phyloP scores from a whole-genome alignment of 1,140 invertebrate genomes.

The Drosophila saltans region DNA sequence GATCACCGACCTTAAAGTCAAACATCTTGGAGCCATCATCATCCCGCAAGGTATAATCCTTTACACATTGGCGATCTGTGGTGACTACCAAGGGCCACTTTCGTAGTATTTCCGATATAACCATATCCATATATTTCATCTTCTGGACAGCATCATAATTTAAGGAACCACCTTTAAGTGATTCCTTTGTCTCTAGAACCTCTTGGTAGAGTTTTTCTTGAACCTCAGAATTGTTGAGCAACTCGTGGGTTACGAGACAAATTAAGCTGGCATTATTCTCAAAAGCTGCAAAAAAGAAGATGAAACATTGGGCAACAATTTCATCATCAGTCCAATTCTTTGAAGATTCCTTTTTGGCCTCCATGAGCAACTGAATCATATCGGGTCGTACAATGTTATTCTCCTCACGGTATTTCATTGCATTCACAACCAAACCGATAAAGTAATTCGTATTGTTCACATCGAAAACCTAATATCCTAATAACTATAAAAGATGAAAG shows the following conservation, averaged over 20 bases:
- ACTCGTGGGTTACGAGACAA: slow-evolving; percentile 83
- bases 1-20: slow-evolving; percentile 68
- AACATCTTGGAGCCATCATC: slow-evolving; percentile 56
- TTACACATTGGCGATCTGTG: slow-evolving; percentile 84
- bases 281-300: slow-evolving; percentile 85
- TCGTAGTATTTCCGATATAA: slow-evolving; percentile 85
- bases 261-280: slow-evolving; percentile 86
- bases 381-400: slow-evolving; percentile 82
- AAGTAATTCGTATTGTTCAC: slow-evolving; percentile 61
- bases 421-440: slow-evolving; percentile 71
- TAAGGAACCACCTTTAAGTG: slow-evolving; percentile 82
- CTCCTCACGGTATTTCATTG: slow-evolving; percentile 80
- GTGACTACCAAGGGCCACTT: slow-evolving; percentile 84
- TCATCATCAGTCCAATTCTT: slow-evolving; percentile 84
- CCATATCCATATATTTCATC: slow-evolving; percentile 88
- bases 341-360: slow-evolving; percentile 75
- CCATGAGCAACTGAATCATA: slow-evolving; percentile 84
- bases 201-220: slow-evolving; percentile 86
- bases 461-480: slow-evolving; percentile 59
- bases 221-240: slow-evolving; percentile 85
- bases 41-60: slow-evolving; percentile 83
- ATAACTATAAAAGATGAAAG: slow-evolving; percentile 31
- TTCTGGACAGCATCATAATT: slow-evolving; percentile 84
- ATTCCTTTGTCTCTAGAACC: slow-evolving; percentile 82
- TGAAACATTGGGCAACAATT: slow-evolving; percentile 84